These are phyloP conservation scores for Microplitis mediator DNA, from an alignment of 1,140 invertebrate genomes.

Conservation along the genomic window DNA sequence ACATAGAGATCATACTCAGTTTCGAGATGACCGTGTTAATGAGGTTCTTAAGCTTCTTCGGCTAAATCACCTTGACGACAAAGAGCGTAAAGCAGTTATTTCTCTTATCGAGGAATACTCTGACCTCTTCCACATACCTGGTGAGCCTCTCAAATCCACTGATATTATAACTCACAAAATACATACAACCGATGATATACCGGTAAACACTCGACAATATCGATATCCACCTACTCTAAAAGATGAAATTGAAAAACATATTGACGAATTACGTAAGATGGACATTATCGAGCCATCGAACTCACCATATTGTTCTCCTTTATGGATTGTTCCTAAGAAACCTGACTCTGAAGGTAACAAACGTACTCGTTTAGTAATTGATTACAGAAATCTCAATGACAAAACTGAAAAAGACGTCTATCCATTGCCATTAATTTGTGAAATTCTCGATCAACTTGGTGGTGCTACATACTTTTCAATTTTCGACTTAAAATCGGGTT, in stretches of 20 bases:
- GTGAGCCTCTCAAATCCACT: slow-evolving; percentile 7
- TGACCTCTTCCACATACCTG: slow-evolving; percentile 16
- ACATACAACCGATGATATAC: slow-evolving; percentile 27
- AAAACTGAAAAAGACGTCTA: slow-evolving; percentile 51
- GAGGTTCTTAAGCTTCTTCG: background rate
- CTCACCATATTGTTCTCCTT: slow-evolving; percentile 36
- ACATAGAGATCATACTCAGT: background rate
- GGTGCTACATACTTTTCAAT: slow-evolving; percentile 47
- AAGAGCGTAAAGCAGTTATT: background rate
- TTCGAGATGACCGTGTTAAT: background rate
- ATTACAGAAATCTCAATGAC: background rate
- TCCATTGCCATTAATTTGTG: slow-evolving; percentile 60
- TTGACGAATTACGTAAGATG: slow-evolving; percentile 35
- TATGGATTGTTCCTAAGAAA: slow-evolving; percentile 31
- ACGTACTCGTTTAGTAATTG: slow-evolving; percentile 17
- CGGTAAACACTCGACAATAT: slow-evolving; percentile 33
- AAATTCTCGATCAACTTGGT: slow-evolving; percentile 51
- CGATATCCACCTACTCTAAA: slow-evolving; percentile 29
- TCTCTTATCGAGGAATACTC: background rate
- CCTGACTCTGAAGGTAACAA: slow-evolving; percentile 21
- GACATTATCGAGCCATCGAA: slow-evolving; percentile 39
- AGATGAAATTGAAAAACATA: slow-evolving; percentile 32
- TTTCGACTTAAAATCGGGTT: slow-evolving; percentile 42
- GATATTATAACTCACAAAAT: slow-evolving; percentile 34
- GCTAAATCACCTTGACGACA: background rate